Evolutionary conservation across 2,797 vertebrate genomes (phyloP), one percentile per base, ranked within the genome.

Genomic region (Euthynnus affinis): DNA sequence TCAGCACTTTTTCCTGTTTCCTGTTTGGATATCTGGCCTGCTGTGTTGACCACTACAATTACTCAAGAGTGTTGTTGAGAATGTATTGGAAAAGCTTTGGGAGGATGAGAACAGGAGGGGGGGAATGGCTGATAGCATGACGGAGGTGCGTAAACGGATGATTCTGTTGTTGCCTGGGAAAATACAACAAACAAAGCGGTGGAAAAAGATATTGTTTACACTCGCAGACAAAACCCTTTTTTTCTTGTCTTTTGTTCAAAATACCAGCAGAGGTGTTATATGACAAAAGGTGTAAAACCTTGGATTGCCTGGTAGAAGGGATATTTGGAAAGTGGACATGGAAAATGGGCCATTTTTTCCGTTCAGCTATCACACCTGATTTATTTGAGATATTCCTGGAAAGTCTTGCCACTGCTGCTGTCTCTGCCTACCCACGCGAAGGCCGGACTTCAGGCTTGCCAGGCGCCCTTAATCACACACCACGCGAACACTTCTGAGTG

Each of bases 311-410:
- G 80, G 69, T 85, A 48, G 73, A 81, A 61, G 80, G 83, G 87
- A 87, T 83, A 80, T 92, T 94, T 94, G 89, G 92, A 92, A 86
- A 83, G 86, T 61, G 80, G 76, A 89, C 63, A 84, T 91, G 92
- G 93, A 92, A 90, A 88, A 86, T 55, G 64, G 83, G 78, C 57
- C 9, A 49, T 71, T 92, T 85, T 94, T 94, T 94, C 93, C 93
- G 55, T 81, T 91, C 75, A 58, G 88, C 91, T 74, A 91, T 95
- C 92, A 93, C 90, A 95, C 93, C 93, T 94, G 94, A 94, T 94
- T 94, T 94, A 93, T 94, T 91, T 94, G 89, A 94, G 91, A 92
- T 93, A 92, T 94, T 95, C 93, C 93, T 95, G 94, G 91, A 95
- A 94, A 81, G 80, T 81, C 69, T 80, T 87, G 88, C 92, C 91